Conservation (phyloP, 2,113 vertebrate species). For the Ceyx margarethae region DNA sequence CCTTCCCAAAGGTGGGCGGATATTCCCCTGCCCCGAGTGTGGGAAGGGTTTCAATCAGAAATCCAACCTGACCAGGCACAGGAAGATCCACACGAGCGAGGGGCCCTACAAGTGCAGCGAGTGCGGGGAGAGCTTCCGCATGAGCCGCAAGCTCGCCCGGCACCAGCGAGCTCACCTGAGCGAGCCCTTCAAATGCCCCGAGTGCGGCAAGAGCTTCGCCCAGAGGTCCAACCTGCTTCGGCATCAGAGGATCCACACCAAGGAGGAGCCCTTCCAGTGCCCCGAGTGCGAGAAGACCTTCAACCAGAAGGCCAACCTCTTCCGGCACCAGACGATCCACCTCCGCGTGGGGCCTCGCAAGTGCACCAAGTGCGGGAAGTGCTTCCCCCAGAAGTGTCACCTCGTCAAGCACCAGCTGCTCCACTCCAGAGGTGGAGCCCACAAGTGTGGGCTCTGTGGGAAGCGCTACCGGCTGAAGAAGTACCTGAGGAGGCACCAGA, state of each 20-base stretch:
- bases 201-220: conserved; percentile 23
- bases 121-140: conserved; percentile 35
- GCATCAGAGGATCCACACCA: conserved; percentile 34
- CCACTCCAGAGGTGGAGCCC: neutral
- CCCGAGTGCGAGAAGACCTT: conserved; percentile 41
- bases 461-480: conserved; percentile 30
- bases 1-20: neutral
- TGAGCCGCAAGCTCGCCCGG: neutral
- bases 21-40: neutral
- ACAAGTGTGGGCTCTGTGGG: conserved; percentile 14
- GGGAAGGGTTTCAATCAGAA: conserved; percentile 46
- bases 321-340: conserved; percentile 8
- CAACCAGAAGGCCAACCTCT: conserved; percentile 56
- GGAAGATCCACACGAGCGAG: neutral
- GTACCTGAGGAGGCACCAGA: conserved; percentile 53
- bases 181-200: neutral
- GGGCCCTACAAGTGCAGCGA: neutral
- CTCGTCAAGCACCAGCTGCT: conserved; percentile 31
- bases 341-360: conserved; percentile 37
- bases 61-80: conserved; percentile 33
- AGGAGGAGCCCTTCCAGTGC: conserved; percentile 48
- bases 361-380: conserved; percentile 45
- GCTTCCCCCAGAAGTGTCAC: neutral
- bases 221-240: conserved; percentile 9
- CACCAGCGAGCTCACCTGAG: conserved; percentile 23